A percentile compares a stretch with the other conserved stretches of the same genome.
Evolutionary conservation across 2,797 vertebrate genomes (phyloP).

Genomic region (Myotis planiceps): DNA sequence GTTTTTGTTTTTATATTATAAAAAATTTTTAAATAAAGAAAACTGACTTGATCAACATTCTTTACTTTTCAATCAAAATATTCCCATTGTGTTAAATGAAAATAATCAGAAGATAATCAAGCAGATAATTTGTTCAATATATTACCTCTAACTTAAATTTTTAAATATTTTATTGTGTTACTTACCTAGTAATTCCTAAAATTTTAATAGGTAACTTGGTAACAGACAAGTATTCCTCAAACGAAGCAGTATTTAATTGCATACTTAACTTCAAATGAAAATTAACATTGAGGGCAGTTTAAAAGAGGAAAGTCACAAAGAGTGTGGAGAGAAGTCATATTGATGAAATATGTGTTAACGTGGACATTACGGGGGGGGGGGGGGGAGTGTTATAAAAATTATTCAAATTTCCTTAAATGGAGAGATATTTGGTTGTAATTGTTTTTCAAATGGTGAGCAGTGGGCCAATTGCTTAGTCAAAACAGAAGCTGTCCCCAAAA

Average conservation of each 20-base stretch:
- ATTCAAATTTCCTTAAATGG: background rate
- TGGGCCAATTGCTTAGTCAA: background rate
- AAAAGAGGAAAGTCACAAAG: background rate
- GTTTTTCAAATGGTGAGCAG: background rate
- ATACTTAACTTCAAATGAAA: background rate
- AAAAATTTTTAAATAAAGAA: slow-evolving; percentile 20
- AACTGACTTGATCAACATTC: background rate
- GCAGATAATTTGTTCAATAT: background rate
- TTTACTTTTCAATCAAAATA: background rate
- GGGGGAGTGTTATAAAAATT: background rate
- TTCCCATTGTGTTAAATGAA: slow-evolving; percentile 10
- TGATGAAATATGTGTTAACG: background rate
- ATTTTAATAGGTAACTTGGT: background rate
- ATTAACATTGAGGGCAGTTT: background rate
- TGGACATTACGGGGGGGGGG: background rate
- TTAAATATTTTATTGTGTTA: slow-evolving; percentile 37
- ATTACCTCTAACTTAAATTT: slow-evolving; percentile 14
- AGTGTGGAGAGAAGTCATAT: background rate
- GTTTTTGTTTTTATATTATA: background rate
- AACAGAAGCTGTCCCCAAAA: background rate
- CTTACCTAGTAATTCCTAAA: slow-evolving; percentile 4
- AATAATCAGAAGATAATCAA: background rate
- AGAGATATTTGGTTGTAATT: background rate
- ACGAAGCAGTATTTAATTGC: background rate
- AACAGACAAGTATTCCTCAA: background rate